phyloP scores from a whole-genome alignment of 2,797 vertebrate species.

The Antrozous pallidus region DNA sequence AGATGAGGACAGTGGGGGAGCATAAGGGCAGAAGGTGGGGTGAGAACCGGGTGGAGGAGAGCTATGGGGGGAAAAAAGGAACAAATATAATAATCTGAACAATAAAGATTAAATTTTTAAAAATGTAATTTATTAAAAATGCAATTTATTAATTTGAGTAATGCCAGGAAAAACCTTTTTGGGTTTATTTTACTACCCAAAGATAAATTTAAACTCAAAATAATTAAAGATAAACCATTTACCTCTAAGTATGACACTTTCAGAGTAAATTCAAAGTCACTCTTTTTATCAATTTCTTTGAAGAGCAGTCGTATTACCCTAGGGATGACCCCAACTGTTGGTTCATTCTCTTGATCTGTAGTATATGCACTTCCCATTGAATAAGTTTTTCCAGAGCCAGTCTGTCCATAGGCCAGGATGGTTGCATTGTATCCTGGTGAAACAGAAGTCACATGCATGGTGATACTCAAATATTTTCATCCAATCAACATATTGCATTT shows the following conservation, averaged over 20 bases:
- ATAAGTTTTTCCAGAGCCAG: conserved; percentile 96
- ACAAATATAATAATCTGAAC: too few relatives aligned
- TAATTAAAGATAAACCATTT: conserved; percentile 62
- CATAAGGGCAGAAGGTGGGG: too few relatives aligned
- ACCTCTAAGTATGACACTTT: conserved; percentile 96
- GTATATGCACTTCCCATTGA: conserved; percentile 97
- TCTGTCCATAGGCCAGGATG: conserved; percentile 96
- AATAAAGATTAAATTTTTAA: conserved; percentile 36
- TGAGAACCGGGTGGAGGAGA: too few relatives aligned
- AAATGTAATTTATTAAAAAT: conserved; percentile 60
- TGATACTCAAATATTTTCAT: conserved; percentile 6
- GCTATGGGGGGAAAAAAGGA: too few relatives aligned
- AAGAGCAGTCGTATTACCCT: conserved; percentile 91
- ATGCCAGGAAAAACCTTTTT: conserved; percentile 42
- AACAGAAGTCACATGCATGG: conserved; percentile 7
- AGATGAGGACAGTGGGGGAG: too few relatives aligned
- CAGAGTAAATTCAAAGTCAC: conserved; percentile 87
- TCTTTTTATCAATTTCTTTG: conserved; percentile 86
- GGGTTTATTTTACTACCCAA: conserved; percentile 45
- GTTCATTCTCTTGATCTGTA: conserved; percentile 90
- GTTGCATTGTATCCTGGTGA: conserved; percentile 94
- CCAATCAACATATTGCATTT: conserved; percentile 26
- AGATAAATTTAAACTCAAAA: conserved; percentile 54
- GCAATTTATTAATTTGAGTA: conserved; percentile 49
- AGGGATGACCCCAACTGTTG: conserved; percentile 93